A percentile compares a stretch with the other conserved stretches of the same genome.
Conservation (phyloP, 1,140 invertebrate species). For the Prorops nasuta region DNA sequence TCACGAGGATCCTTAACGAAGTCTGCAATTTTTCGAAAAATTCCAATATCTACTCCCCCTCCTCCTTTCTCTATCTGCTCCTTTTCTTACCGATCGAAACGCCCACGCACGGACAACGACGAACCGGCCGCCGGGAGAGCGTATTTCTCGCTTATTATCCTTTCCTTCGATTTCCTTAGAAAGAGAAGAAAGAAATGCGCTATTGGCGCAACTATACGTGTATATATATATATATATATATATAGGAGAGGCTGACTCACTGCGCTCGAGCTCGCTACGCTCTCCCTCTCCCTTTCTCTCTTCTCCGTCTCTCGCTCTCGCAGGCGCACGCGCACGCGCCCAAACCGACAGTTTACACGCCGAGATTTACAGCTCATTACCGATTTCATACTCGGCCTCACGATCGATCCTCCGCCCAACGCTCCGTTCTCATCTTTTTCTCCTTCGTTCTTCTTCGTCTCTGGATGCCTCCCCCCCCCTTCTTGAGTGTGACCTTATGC, state of each 20-base stretch:
- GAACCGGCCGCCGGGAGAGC: conserved; percentile 36
- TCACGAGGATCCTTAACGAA: neutral
- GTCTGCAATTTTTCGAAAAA: neutral
- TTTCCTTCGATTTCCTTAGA: conserved; percentile 49
- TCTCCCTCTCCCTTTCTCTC: conserved; percentile 24
- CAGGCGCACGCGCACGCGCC: conserved; percentile 23
- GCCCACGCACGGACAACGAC: conserved; percentile 26
- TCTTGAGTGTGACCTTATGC: too few relatives aligned
- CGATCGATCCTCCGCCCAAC: conserved; percentile 20
- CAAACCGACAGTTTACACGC: conserved; percentile 11
- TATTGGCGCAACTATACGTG: conserved; percentile 35
- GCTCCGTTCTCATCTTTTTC: too few relatives aligned
- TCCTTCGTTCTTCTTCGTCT: too few relatives aligned
- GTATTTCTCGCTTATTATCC: conserved; percentile 55
- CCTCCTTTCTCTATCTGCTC: neutral
- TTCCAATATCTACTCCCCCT: neutral
- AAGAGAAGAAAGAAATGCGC: conserved; percentile 20
- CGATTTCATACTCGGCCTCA: conserved; percentile 45
- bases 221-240: conserved; percentile 11
- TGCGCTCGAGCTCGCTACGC: neutral
- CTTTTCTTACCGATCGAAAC: conserved; percentile 2
- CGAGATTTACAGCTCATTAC: conserved; percentile 55
- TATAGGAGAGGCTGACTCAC: neutral
- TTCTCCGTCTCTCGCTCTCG: neutral
- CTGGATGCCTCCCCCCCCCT: too few relatives aligned